Conservation (phyloP, 1,140 invertebrate species). For the Telenomus remus region DNA sequence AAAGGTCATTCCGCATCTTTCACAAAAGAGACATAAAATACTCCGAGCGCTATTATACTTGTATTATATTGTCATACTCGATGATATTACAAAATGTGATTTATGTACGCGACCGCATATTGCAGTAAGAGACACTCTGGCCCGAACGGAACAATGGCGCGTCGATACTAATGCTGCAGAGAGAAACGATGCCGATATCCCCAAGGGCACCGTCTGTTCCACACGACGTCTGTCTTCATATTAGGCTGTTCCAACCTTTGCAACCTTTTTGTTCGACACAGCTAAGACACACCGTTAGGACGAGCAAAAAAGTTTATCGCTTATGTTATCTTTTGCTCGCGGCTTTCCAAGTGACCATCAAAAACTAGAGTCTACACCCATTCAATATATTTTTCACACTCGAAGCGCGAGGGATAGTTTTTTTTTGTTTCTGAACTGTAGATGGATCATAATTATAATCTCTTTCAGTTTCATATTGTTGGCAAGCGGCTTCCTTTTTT, state of each 20-base stretch:
- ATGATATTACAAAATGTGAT: slow-evolving; percentile 73
- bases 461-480: not conserved
- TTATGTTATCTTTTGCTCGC: too few species aligned
- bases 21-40: slow-evolving; percentile 47
- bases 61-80: slow-evolving; percentile 54
- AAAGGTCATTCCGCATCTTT: slow-evolving; percentile 62
- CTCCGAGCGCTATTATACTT: slow-evolving; percentile 30
- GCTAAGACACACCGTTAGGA: too few species aligned
- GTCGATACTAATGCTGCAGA: slow-evolving; percentile 63
- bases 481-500: not conserved
- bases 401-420: too few species aligned
- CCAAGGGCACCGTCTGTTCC: slow-evolving; percentile 47
- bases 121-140: slow-evolving; percentile 62
- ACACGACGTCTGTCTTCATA: slow-evolving; percentile 23
- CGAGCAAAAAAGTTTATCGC: too few species aligned
- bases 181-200: slow-evolving; percentile 60
- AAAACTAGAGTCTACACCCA: too few species aligned
- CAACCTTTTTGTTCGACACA: slow-evolving; percentile 1
- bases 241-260: slow-evolving; percentile 37
- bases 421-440: too few species aligned
- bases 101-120: slow-evolving; percentile 70
- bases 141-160: slow-evolving; percentile 48
- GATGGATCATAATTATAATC: too few species aligned
- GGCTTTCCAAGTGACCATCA: too few species aligned
- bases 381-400: too few species aligned